phyloP scores from a whole-genome alignment of 2,888 invertebrate species.

The Drosophila colorata region DNA sequence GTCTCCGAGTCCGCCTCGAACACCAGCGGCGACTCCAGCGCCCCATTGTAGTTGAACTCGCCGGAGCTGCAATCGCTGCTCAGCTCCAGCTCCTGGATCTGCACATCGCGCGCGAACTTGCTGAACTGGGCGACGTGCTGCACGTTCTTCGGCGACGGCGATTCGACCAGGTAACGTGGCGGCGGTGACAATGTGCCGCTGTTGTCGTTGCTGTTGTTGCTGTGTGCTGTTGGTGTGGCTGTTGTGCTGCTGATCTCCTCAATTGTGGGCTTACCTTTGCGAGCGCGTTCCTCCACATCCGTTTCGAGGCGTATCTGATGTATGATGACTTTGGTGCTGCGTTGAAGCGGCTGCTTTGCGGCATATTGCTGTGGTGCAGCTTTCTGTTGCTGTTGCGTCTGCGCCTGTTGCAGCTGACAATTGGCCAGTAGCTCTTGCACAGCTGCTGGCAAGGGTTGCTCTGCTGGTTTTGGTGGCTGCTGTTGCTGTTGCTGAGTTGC shows the following conservation, averaged over 20 bases:
- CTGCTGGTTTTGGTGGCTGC: too few species aligned
- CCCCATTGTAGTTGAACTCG: constrained; percentile 79
- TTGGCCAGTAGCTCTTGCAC: constrained; percentile 15
- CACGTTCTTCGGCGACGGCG: constrained; percentile 61
- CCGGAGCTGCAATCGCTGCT: constrained; percentile 83
- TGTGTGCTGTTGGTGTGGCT: constrained; percentile 15
- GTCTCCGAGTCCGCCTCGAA: constrained; percentile 88
- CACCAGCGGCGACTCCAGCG: constrained; percentile 85
- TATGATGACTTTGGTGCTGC: constrained; percentile 72
- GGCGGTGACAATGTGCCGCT: constrained; percentile 69
- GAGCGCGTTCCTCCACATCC: constrained; percentile 43
- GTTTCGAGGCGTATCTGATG: constrained; percentile 62
- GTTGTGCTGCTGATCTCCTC: constrained; percentile 72
- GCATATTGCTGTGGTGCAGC: constrained; percentile 17
- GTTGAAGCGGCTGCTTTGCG: constrained; percentile 37
- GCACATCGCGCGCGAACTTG: constrained; percentile 55
- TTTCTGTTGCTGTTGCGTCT: constrained; percentile 14
- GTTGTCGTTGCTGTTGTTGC: constrained; percentile 17
- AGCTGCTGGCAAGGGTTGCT: constrained; percentile 7
- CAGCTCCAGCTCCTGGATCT: constrained; percentile 84
- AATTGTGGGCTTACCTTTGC: constrained; percentile 57
- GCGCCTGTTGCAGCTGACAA: constrained; percentile 13
- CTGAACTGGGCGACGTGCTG: constrained; percentile 41
- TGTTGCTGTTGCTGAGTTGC: constrained; percentile 20
- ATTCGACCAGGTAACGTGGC: constrained; percentile 77